A percentile compares a stretch with the other conserved stretches of the same genome.
phyloP scores from a whole-genome alignment of 2,888 invertebrate species.

The Bombylius major region DNA sequence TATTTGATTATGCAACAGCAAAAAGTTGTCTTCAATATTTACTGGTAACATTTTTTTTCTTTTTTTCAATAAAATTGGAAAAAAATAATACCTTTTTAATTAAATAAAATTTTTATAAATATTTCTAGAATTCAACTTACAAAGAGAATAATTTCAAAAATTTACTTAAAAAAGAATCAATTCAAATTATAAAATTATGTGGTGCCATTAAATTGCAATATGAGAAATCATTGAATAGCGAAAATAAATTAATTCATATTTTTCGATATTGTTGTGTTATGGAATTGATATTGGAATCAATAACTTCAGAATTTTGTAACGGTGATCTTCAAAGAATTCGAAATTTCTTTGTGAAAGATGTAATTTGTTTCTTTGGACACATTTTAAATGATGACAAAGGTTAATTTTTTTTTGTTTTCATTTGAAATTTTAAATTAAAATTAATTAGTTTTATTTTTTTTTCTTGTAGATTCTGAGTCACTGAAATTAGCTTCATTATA shows the following conservation, averaged over 20 bases:
- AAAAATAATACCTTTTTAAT: too few species aligned
- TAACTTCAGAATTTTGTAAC: background rate
- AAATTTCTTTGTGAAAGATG: background rate
- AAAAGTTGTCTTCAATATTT: background rate
- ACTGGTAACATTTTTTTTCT: background rate
- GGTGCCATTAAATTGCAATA: conserved; percentile 23
- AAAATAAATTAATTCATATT: conserved; percentile 21
- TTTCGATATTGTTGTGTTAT: conserved; percentile 23
- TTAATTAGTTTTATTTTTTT: background rate
- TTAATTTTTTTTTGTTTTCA: background rate
- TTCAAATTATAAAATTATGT: conserved; percentile 22
- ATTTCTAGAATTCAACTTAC: background rate
- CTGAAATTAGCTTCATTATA: background rate
- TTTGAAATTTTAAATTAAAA: background rate
- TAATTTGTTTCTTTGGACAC: background rate
- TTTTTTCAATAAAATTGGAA: too few species aligned
- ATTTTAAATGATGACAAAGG: background rate
- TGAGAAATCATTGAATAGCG: conserved; percentile 19
- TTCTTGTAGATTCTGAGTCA: background rate
- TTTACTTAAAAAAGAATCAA: conserved; percentile 15
- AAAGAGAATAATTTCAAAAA: background rate
- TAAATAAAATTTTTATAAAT: background rate
- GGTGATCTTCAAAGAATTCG: background rate
- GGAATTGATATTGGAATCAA: conserved; percentile 22
- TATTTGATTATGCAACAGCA: background rate